Conservation (phyloP, 2,888 invertebrate genomes). For the Poecilus cupreus region DNA sequence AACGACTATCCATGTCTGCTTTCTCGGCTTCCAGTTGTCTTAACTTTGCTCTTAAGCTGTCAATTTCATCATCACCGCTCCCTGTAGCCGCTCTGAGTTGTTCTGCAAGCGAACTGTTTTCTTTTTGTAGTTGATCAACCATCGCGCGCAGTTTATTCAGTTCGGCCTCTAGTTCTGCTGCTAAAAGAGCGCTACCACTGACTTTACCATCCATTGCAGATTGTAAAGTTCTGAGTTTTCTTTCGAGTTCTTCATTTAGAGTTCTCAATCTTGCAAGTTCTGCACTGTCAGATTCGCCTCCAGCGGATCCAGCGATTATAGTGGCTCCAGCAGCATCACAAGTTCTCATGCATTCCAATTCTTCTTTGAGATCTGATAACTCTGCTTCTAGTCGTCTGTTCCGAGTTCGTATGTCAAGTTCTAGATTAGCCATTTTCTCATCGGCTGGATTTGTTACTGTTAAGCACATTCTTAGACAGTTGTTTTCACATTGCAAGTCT, state of each 20-base stretch:
- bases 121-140: constrained; percentile 8
- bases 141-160: not conserved
- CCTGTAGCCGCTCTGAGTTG: not conserved
- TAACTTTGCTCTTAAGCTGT: not conserved
- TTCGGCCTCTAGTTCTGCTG: not conserved
- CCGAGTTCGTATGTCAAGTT: not conserved
- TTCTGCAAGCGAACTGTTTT: not conserved
- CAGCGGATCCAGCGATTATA: too few relatives aligned
- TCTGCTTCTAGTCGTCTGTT: constrained; percentile 30
- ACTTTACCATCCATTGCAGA: not conserved
- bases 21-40: constrained; percentile 27
- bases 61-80: not conserved
- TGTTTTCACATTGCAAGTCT: constrained; percentile 49
- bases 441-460: not conserved
- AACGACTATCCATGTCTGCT: not conserved
- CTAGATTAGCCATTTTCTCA: constrained; percentile 26
- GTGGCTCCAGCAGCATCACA: constrained; percentile 25
- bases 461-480: constrained; percentile 49
- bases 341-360: constrained; percentile 43
- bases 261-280: not conserved
- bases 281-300: not conserved
- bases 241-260: constrained; percentile 1
- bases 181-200: not conserved
- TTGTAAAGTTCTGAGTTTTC: not conserved
- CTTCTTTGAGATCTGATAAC: constrained; percentile 38